Evolutionary conservation across 2,797 vertebrate species (phyloP), one percentile per base, ranked within the genome.

Genomic region (Peromyscus aztecus): DNA sequence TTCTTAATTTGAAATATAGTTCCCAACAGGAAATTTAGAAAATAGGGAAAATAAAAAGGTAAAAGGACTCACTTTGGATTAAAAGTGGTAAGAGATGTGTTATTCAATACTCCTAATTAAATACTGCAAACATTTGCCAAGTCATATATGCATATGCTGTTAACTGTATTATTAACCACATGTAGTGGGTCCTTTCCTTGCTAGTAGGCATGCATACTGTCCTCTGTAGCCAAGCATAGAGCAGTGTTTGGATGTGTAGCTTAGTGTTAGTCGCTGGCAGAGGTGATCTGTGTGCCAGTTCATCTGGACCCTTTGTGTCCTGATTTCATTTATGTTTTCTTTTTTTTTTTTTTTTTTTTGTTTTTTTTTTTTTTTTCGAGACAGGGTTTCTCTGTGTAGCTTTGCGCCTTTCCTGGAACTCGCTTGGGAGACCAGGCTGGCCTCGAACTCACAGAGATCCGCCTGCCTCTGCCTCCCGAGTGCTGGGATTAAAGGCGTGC

Each of bases 1-100:
- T 94, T 87, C 13, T 29, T 90, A 82, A 87, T 75, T 78, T 80
- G 77, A 95, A 96, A 46, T 63, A 86, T 73, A 86, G 92, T 76
- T 90, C 71, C 29, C 19, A 19, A 80, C 11, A 80, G 27, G 13
- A 91, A 85, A 76, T 34, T 71, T 63, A 93, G 40, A 91, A 89
- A 91, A 80, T 29, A 92, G 87, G 24, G 37, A 27, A 92, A 90
- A 8, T 55, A 67, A 46, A 95, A 61, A 85, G 34, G 12, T 49
- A 49, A 91, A 34, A 75, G 46, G 16, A 52, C 8, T 73, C 93
- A 59, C 13, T 96, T 67, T 71, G 40, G 55, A 88, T 78, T 87
- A 86, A 65, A 89, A n/a, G n/a, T 6, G 34, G 31, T 2, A 57
- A 91, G 91, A 82, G 63, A 71, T 6, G n/a, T 71, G 0, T 46